Evolutionary conservation across 2,113 vertebrate genomes (phyloP).

Genomic region (Pterocles burchelli): DNA sequence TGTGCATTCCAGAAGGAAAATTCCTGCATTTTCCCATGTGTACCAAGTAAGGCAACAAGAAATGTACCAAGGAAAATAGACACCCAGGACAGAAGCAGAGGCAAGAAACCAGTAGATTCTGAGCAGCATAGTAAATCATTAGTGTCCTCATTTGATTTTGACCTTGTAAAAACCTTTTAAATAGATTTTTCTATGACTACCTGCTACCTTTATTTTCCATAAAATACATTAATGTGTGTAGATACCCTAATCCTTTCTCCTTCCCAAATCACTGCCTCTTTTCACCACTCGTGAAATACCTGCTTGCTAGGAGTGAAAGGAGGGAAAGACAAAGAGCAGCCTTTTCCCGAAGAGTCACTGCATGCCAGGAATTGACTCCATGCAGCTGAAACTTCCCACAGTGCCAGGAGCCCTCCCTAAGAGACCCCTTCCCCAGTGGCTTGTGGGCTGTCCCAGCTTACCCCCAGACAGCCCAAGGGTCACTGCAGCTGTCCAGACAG

Average conservation of each 20-base stretch:
- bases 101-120: background rate
- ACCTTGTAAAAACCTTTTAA: background rate
- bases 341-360: background rate
- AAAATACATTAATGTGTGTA: background rate
- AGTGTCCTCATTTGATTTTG: background rate
- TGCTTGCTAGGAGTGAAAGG: background rate
- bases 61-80: background rate
- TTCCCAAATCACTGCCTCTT: background rate
- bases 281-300: background rate
- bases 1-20: background rate
- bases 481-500: background rate
- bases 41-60: background rate
- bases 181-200: background rate
- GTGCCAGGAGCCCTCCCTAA: background rate
- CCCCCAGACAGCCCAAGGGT: fast-evolving
- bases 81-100: background rate
- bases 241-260: background rate
- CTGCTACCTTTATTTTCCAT: background rate
- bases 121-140: background rate
- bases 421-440: background rate
- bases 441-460: background rate
- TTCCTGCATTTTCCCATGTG: background rate
- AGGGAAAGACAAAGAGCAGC: background rate
- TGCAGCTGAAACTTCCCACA: background rate
- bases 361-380: background rate